Evolutionary conservation across 2,113 vertebrate genomes (phyloP).

Genomic region (Theristicus caerulescens): DNA sequence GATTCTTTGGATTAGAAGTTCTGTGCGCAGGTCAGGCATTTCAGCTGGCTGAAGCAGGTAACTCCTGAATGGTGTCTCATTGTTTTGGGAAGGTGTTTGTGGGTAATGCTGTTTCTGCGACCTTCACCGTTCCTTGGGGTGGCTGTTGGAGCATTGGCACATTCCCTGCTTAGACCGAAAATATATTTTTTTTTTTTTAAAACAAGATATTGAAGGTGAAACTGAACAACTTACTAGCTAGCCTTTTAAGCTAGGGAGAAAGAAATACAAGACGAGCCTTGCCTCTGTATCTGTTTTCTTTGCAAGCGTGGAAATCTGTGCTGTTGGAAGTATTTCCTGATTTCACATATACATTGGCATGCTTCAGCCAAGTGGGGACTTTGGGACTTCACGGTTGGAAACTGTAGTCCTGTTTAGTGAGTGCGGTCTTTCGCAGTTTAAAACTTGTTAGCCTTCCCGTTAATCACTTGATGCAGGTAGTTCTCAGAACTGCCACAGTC

Average conservation of each 20-base stretch:
- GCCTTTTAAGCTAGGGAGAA: not conserved
- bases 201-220: not conserved
- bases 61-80: accelerated
- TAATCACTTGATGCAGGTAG: not conserved
- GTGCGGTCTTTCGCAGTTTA: not conserved
- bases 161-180: no score
- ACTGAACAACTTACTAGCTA: not conserved
- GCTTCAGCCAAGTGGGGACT: not conserved
- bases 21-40: not conserved
- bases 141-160: not conserved
- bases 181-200: not conserved
- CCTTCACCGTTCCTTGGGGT: not conserved
- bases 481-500: not conserved
- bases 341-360: not conserved
- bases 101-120: not conserved
- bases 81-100: not conserved
- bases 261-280: not conserved
- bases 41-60: not conserved
- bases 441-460: not conserved
- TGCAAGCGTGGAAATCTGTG: not conserved
- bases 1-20: not conserved
- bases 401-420: not conserved
- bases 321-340: not conserved
- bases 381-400: not conserved
- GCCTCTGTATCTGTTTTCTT: not conserved